Evolutionary conservation across 2,113 vertebrate genomes (phyloP).

Genomic region (Chaetodon trifascialis): DNA sequence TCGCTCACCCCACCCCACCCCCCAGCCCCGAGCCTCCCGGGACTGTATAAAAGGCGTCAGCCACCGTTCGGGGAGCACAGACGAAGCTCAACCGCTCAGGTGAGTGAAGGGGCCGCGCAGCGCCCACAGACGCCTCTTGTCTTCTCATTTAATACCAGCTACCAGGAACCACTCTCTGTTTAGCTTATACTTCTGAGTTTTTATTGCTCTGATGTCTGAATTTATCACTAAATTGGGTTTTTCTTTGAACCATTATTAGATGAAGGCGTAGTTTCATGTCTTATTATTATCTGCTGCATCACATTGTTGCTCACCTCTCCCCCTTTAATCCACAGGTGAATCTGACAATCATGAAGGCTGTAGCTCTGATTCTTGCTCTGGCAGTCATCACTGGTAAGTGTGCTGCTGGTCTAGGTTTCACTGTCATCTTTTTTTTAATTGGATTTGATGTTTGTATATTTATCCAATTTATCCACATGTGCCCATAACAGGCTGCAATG

Average conservation of each 20-base stretch:
- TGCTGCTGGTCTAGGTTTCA: not conserved
- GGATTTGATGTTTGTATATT: not conserved
- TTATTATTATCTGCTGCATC: too few species aligned
- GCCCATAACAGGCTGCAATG: conserved; percentile 81
- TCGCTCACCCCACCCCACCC: too few species aligned
- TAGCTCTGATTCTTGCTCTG: conserved; percentile 81
- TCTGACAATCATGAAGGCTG: conserved; percentile 82
- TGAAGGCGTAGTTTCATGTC: too few species aligned
- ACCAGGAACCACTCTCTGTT: too few species aligned
- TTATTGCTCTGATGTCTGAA: too few species aligned
- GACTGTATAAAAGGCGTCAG: conserved; percentile 77
- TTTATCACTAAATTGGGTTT: not conserved
- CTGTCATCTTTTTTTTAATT: too few species aligned
- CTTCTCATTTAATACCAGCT: not conserved
- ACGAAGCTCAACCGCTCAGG: conserved; percentile 76
- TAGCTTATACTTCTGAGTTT: too few species aligned
- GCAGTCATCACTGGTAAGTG: conserved; percentile 82
- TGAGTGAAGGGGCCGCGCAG: conserved; percentile 55
- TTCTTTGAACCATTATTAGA: not conserved
- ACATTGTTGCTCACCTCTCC: not conserved
- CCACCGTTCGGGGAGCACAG: conserved; percentile 29
- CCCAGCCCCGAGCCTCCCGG: conserved; percentile 4
- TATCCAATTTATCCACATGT: not conserved
- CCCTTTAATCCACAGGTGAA: conserved; percentile 60
- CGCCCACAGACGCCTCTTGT: not conserved